Base-by-base conservation (phyloP, 2,888 invertebrate species). In the Pherbina coryleti region DNA sequence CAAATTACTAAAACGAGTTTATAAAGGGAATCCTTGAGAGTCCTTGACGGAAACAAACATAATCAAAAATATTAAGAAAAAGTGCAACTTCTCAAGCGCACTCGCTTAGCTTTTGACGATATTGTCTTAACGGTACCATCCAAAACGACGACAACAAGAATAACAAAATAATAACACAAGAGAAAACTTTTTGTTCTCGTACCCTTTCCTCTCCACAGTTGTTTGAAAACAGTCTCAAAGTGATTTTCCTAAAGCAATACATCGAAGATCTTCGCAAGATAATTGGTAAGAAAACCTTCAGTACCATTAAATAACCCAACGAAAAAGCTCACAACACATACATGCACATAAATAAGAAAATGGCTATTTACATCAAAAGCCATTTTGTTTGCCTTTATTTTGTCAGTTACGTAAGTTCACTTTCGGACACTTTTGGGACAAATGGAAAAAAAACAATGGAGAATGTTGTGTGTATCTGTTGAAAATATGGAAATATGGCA, bases 191-290 rank as follows among this genome's bases (percentile, higher is more conserved):
- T 55, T 9, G 34, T 19, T 62, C n/a, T 37, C 17, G 9, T 37
- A 22, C n/a, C 19, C 57, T 72, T 60, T 11, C 44, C 49, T 51
- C 49, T 57, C 3, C 67, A 71, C 31, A 73, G 71, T 77, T 44
- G 67, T 73, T 19, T 60, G 78, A 51, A 86, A 88, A 83, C 87
- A 86, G 88, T 85, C 44, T 44, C 90, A 90, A 89, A 89, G 89
- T 90, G 90, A 89, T 90, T 89, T 87, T 88, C 86, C 84, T 90
- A 86, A 89, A 85, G 90, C 90, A 90, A 87, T 90, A 90, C 86
- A 88, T 90, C 87, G 90, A 90, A 87, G 90, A 90, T 86, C 89
- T 90, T 89, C 90, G 90, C 87, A 89, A 89, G 86, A 88, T 90
- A 82, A 90, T 90, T 89, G 90, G 90, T 90, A 89, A 90, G 90